Base-by-base conservation (phyloP, 1,140 invertebrate genomes). In the Druon quercuslanigerum region DNA sequence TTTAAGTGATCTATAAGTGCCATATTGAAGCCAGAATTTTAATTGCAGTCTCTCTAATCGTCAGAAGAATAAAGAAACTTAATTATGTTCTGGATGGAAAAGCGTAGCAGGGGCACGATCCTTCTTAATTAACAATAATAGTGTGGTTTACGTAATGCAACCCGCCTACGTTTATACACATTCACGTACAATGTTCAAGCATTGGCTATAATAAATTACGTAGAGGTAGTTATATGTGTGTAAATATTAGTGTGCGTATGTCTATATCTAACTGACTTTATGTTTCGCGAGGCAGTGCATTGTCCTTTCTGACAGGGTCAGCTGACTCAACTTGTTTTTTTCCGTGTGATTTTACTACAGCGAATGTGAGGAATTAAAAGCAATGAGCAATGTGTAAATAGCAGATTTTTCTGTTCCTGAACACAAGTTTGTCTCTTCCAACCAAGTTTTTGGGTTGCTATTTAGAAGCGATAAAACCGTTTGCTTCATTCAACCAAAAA, bases 81-180 rank as follows among this genome's bases (percentile, higher is more conserved):
- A 66, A 40, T 66, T 14, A 66, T 7, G 60, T n/a, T 66, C 25
- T 33, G 70, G 79, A 46, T 70, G 78, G 74, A 81, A 84, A 82
- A 83, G 83, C 76, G 79, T 84, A 84, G 83, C 78, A 74, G 74
- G 81, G 79, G 73, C 78, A 79, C 82, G 79, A 84, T 83, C 83
- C 78, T 80, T 84, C 80, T 77, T 82, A 83, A 83, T 84, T 83
- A 84, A 78, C 77, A 80, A 84, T 84, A 82, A 84, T 81, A 77
- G 79, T 76, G 78, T 70, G 74, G 79, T 77, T 83, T 80, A 83
- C 82, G 80, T 82, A 83, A 84, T 77, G 71, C 78, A 79, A 76
- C 76, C 74, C 83, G 79, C 81, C 81, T 80, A 82, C 83, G 80
- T 79, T 84, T 75, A 33, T 79, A 81, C 79, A 83, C 76, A 57